phyloP scores from a whole-genome alignment of 2,888 invertebrate genomes.

The Patella pellucida region DNA sequence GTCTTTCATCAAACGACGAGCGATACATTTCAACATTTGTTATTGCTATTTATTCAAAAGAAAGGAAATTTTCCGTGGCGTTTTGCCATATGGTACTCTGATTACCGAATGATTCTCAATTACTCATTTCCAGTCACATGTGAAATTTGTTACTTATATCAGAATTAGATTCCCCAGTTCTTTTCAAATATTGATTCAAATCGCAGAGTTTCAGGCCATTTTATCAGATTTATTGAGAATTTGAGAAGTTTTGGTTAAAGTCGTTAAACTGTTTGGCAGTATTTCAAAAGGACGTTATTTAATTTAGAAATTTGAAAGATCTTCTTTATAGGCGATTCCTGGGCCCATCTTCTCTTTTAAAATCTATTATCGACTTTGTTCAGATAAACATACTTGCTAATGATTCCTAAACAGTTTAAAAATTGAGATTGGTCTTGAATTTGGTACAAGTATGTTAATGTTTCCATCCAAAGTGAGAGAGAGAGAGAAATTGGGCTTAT shows the following conservation, averaged over 20 bases:
- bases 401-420: too few relatives aligned
- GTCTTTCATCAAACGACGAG: background rate
- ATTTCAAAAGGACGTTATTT: background rate
- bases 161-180: background rate
- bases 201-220: background rate
- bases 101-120: constrained; percentile 5
- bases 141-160: constrained; percentile 4
- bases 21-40: background rate
- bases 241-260: background rate
- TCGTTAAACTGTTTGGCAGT: background rate
- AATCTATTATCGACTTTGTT: too few relatives aligned
- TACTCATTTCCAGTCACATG: constrained; percentile 8
- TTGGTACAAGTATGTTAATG: too few relatives aligned
- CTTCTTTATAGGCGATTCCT: too few relatives aligned
- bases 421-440: too few relatives aligned
- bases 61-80: background rate
- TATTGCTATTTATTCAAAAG: constrained; percentile 1
- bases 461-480: too few relatives aligned
- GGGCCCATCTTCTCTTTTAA: too few relatives aligned
- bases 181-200: constrained; percentile 2
- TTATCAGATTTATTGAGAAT: constrained; percentile 6
- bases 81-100: constrained; percentile 6
- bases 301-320: too few relatives aligned
- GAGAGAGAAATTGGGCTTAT: too few relatives aligned
- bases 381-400: too few relatives aligned